Evolutionary conservation across 2,888 invertebrate species (phyloP).

Genomic region (Gari tellinella): DNA sequence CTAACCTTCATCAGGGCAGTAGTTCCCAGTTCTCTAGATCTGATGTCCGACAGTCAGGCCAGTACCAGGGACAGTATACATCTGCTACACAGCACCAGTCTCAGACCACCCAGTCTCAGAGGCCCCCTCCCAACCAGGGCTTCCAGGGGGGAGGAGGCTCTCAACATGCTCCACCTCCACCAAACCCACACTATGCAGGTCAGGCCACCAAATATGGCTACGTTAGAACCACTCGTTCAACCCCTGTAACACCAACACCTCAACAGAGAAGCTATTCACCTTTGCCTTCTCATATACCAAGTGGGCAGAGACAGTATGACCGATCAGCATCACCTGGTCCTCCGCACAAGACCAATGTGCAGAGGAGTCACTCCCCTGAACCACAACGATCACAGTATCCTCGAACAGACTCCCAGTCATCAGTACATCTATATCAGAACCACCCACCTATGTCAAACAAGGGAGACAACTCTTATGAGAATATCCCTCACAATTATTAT

Average conservation of each 20-base stretch:
- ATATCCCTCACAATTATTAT: constrained; percentile 27
- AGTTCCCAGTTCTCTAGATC: too few relatives aligned
- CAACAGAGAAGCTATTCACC: constrained; percentile 36
- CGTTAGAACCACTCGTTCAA: constrained; percentile 34
- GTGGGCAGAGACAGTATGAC: constrained; percentile 15
- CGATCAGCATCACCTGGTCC: constrained; percentile 45
- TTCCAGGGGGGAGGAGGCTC: neutral
- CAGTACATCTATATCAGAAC: constrained; percentile 38
- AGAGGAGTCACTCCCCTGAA: constrained; percentile 9
- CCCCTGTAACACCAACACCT: constrained; percentile 45
- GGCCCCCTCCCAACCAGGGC: constrained; percentile 20
- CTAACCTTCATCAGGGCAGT: too few relatives aligned
- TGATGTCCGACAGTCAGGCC: neutral
- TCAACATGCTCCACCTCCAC: constrained; percentile 9
- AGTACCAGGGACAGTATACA: constrained; percentile 7
- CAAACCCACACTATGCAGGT: constrained; percentile 11
- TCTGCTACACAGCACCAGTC: neutral
- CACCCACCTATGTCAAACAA: constrained; percentile 20
- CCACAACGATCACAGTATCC: constrained; percentile 11
- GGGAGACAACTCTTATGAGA: constrained; percentile 48
- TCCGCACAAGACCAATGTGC: neutral
- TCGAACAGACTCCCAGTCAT: constrained; percentile 42
- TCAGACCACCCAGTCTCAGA: constrained; percentile 18
- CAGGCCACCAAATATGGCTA: constrained; percentile 36
- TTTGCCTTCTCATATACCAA: neutral